Percentiles rank a stretch among this genome's conserved stretches.
phyloP scores from a whole-genome alignment of 2,797 vertebrate species.

The Megaceryle alcyon region DNA sequence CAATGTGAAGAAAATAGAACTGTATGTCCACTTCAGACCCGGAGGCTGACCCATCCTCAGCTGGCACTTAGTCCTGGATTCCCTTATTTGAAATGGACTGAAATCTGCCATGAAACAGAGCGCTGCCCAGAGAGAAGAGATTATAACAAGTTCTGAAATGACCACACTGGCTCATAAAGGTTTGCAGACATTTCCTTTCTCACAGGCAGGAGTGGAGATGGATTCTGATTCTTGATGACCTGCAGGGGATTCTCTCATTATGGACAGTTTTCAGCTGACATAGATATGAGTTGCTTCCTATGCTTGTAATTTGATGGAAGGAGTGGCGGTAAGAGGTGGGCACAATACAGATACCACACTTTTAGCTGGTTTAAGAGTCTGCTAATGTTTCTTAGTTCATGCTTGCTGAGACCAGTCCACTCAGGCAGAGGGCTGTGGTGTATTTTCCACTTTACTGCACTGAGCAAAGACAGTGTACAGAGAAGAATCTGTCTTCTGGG shows the following conservation, averaged over 20 bases:
- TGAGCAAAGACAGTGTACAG: constrained; percentile 62
- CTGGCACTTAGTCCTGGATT: not conserved
- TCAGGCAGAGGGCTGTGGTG: not conserved
- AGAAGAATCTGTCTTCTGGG: not conserved
- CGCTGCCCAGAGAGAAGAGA: not conserved
- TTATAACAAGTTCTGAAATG: not conserved
- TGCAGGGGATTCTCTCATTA: not conserved
- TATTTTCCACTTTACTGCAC: constrained; percentile 77
- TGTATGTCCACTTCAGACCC: not conserved
- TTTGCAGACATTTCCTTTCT: not conserved
- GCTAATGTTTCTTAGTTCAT: not conserved
- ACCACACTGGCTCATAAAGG: not conserved
- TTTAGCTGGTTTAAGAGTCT: not conserved
- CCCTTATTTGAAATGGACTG: not conserved
- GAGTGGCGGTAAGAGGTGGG: not conserved
- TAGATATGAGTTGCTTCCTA: not conserved
- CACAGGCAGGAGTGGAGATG: not conserved
- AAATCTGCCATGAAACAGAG: rapidly evolving
- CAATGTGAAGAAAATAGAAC: not conserved
- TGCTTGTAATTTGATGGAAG: not conserved
- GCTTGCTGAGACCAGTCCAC: not conserved
- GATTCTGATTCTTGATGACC: not conserved
- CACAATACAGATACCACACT: not conserved
- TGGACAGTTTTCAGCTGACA: not conserved
- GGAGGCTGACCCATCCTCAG: not conserved